phyloP scores from a whole-genome alignment of 2,888 invertebrate genomes.

The Calliopum simillimum region DNA sequence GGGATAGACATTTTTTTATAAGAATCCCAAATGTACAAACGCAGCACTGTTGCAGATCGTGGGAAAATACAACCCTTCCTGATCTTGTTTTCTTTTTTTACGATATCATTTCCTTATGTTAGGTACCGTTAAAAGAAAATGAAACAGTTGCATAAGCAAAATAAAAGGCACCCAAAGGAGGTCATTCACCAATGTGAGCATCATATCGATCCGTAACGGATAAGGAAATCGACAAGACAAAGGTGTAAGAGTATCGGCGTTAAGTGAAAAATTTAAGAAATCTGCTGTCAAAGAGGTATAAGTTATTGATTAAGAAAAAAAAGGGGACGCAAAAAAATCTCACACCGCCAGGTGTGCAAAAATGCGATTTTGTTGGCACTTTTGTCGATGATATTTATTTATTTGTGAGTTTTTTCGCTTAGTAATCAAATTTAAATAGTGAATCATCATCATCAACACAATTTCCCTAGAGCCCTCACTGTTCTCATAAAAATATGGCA shows the following conservation, averaged over 20 bases:
- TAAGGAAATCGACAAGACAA: no score
- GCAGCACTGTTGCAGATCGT: constrained; percentile 12
- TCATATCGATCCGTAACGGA: no score
- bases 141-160: constrained; percentile 19
- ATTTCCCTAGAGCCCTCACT: neutral
- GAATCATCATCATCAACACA: neutral
- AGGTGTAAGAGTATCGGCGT: no score
- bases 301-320: no score
- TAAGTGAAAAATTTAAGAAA: no score
- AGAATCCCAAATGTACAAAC: neutral
- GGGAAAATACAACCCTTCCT: constrained; percentile 30
- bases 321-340: no score
- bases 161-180: neutral
- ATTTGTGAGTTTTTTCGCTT: no score
- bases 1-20: neutral
- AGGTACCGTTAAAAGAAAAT: constrained; percentile 6
- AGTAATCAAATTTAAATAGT: no score
- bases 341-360: no score
- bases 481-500: neutral
- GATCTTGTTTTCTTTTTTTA: neutral
- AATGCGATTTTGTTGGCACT: no score
- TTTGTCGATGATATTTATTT: no score
- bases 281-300: no score
- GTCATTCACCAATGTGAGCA: neutral
- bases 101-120: neutral